Conservation (phyloP, 1,140 invertebrate species). For the Leptoteleia sp. region DNA sequence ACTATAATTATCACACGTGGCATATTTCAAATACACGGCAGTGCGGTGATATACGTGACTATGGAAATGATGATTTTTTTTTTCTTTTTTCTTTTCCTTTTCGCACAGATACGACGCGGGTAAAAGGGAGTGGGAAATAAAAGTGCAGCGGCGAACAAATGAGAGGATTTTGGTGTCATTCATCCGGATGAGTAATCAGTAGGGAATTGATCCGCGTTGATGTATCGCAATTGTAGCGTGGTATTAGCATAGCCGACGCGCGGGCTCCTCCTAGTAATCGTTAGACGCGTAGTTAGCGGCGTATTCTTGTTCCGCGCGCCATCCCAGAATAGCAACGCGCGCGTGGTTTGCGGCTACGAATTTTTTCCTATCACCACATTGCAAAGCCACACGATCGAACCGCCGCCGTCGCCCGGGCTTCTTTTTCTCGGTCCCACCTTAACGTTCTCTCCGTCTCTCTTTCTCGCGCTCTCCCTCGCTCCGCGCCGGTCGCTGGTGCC, state of each 20-base stretch:
- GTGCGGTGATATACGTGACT: too few relatives aligned
- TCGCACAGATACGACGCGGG: too few relatives aligned
- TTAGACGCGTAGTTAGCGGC: conserved; percentile 41
- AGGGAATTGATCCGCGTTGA: conserved; percentile 8
- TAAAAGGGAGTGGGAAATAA: too few relatives aligned
- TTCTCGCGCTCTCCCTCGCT: too few relatives aligned
- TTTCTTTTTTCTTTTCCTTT: too few relatives aligned
- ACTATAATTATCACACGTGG: too few relatives aligned
- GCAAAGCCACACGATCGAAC: conserved; percentile 39
- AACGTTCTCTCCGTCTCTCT: conserved; percentile 15
- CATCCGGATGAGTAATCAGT: conserved; percentile 23
- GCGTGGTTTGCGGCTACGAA: conserved; percentile 68
- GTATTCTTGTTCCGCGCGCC: conserved; percentile 42
- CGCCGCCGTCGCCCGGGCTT: conserved; percentile 10
- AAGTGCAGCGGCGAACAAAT: too few relatives aligned
- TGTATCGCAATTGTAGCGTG: conserved; percentile 12
- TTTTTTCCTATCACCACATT: conserved; percentile 61
- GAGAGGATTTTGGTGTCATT: conserved; percentile 7
- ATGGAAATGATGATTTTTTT: too few relatives aligned
- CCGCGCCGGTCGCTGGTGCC: too few relatives aligned
- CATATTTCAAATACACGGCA: too few relatives aligned
- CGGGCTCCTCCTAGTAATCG: conserved; percentile 48
- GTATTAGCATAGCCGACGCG: conserved; percentile 38
- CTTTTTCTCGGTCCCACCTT: conserved; percentile 30
- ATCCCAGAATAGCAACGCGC: conserved; percentile 70